Evolutionary conservation across 2,113 vertebrate genomes (phyloP).

Genomic region (Callocephalon fimbriatum): DNA sequence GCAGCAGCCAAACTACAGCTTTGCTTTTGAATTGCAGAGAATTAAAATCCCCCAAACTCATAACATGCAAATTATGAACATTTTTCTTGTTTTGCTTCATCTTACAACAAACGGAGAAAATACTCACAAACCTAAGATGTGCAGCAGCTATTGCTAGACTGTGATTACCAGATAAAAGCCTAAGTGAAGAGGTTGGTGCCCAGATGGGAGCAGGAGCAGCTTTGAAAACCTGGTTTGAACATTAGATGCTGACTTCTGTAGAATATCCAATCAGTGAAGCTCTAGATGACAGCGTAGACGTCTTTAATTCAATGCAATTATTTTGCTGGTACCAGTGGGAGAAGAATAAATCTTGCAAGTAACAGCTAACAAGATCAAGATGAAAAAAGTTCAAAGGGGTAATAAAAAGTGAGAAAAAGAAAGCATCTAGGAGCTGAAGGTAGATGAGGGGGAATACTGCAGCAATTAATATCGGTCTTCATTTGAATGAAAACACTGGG

Average conservation of each 20-base stretch:
- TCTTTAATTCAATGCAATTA: not conserved
- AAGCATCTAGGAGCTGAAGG: not conserved
- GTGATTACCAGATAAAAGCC: not conserved
- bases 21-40: not conserved
- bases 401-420: not conserved
- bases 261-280: not conserved
- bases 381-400: not conserved
- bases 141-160: not conserved
- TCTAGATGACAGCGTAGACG: not conserved
- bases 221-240: not conserved
- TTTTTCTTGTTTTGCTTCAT: not conserved
- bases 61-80: not conserved
- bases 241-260: not conserved
- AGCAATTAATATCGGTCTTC: not conserved
- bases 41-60: not conserved
- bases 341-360: not conserved
- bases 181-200: not conserved
- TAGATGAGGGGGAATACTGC: not conserved
- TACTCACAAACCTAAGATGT: not conserved
- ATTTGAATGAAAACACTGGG: not conserved
- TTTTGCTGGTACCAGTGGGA: not conserved
- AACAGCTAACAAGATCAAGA: not conserved
- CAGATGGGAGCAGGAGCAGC: not conserved
- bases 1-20: not conserved
- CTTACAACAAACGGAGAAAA: not conserved